Conservation (phyloP, 2,113 vertebrate species). For the Poecilia latipinna region DNA sequence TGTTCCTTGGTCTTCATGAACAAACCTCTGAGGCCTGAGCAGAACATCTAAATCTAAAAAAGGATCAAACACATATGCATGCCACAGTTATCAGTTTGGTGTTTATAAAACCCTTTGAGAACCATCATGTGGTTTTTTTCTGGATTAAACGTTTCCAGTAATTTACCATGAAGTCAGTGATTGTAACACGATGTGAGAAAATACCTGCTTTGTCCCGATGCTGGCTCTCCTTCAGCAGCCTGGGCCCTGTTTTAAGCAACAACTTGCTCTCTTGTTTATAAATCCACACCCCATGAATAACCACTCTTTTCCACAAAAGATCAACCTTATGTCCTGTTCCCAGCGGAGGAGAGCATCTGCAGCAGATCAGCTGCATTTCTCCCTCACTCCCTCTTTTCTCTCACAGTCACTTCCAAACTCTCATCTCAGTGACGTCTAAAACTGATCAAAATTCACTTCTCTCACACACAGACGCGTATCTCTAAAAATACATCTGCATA, state of each 20-base stretch:
- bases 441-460: neutral
- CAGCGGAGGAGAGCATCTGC: constrained; percentile 64
- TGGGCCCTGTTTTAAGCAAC: constrained; percentile 18
- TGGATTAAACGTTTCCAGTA: neutral
- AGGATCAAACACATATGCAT: neutral
- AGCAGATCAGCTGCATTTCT: constrained; percentile 52
- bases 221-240: neutral
- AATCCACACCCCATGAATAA: constrained; percentile 51
- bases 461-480: neutral
- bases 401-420: constrained; percentile 25
- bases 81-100: too few relatives aligned
- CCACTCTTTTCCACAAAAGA: constrained; percentile 45
- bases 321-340: constrained; percentile 56
- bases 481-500: neutral
- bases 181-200: neutral
- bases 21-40: neutral
- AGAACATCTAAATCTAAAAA: neutral
- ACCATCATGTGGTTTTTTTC: neutral
- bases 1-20: too few relatives aligned
- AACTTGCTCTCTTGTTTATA: constrained; percentile 23
- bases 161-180: neutral
- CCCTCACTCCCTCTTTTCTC: constrained; percentile 36
- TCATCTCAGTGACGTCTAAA: neutral
- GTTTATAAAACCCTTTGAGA: too few relatives aligned
- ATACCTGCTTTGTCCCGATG: neutral